These are phyloP conservation scores for Thumatha senex DNA, from an alignment of 2,888 invertebrate species.

Conservation along the genomic window DNA sequence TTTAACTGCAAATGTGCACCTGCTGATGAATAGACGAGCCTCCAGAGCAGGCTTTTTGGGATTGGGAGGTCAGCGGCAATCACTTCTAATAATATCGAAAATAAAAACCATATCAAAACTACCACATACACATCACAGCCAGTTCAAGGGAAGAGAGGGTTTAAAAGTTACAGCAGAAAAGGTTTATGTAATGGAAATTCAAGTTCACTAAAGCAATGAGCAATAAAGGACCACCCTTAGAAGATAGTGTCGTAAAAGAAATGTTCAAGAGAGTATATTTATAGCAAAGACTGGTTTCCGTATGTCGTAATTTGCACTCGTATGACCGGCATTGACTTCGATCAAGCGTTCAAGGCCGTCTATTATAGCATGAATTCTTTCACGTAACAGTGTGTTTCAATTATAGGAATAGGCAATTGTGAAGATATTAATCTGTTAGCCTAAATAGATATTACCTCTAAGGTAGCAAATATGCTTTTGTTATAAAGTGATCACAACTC, in stretches of 20 bases:
- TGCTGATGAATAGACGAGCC: too few species aligned
- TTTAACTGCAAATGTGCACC: too few species aligned
- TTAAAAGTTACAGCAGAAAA: neutral
- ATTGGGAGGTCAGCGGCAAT: too few species aligned
- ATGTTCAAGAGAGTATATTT: conserved; percentile 12
- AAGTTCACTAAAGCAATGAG: neutral
- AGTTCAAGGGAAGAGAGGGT: too few species aligned
- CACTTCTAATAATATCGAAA: too few species aligned
- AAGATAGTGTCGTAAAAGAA: conserved; percentile 10
- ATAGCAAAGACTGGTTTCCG: conserved; percentile 48
- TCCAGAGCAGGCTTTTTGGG: too few species aligned
- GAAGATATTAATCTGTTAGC: neutral
- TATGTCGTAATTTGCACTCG: conserved; percentile 52
- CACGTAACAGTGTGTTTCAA: conserved; percentile 34
- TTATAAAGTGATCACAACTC: too few species aligned
- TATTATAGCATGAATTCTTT: conserved; percentile 52
- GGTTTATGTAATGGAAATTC: neutral
- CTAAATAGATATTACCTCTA: neutral
- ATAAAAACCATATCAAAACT: too few species aligned
- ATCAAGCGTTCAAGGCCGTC: conserved; percentile 64
- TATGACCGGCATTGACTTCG: conserved; percentile 57
- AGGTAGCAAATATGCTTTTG: too few species aligned
- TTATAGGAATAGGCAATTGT: neutral
- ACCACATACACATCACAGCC: too few species aligned
- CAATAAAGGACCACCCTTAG: neutral